phyloP scores from a whole-genome alignment of 1,140 invertebrate genomes.

The Drosophila quadrilineata region DNA sequence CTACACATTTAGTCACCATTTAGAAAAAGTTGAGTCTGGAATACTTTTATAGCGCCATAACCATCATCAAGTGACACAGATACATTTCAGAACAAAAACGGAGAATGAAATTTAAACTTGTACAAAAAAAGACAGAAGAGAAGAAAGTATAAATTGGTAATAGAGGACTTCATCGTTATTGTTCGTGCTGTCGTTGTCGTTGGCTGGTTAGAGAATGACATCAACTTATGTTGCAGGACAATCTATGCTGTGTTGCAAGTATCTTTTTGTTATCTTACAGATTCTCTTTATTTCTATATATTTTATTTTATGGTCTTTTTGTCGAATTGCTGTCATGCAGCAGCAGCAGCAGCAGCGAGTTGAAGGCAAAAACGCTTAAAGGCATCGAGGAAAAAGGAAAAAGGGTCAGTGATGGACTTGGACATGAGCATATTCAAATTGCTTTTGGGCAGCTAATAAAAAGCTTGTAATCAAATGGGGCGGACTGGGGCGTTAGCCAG shows the following conservation, averaged over 20 bases:
- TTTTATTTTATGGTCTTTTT: slow-evolving; percentile 4
- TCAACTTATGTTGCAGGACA: slow-evolving; percentile 52
- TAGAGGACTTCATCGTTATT: neutral
- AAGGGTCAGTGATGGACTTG: slow-evolving; percentile 48
- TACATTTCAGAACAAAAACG: too few relatives aligned
- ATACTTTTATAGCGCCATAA: too few relatives aligned
- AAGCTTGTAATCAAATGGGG: slow-evolving; percentile 71
- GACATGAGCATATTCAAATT: slow-evolving; percentile 70
- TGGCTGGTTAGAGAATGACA: slow-evolving; percentile 27
- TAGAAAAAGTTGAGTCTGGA: too few relatives aligned
- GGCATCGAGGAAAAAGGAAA: slow-evolving; percentile 51
- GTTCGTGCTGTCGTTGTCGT: neutral
- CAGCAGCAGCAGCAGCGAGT: neutral
- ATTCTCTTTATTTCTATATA: too few relatives aligned
- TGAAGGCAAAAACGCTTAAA: slow-evolving; percentile 22
- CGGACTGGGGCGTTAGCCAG: slow-evolving; percentile 2
- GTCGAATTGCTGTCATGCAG: slow-evolving; percentile 2
- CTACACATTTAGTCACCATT: too few relatives aligned
- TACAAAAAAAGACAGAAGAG: neutral
- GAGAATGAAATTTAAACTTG: neutral
- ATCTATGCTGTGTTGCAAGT: slow-evolving; percentile 28
- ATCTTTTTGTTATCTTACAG: too few relatives aligned
- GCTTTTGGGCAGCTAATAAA: slow-evolving; percentile 74
- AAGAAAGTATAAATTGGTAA: neutral
- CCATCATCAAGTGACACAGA: too few relatives aligned